These are phyloP conservation scores for Anabas testudineus DNA, from an alignment of 2,797 vertebrate species.

Conservation along the genomic window DNA sequence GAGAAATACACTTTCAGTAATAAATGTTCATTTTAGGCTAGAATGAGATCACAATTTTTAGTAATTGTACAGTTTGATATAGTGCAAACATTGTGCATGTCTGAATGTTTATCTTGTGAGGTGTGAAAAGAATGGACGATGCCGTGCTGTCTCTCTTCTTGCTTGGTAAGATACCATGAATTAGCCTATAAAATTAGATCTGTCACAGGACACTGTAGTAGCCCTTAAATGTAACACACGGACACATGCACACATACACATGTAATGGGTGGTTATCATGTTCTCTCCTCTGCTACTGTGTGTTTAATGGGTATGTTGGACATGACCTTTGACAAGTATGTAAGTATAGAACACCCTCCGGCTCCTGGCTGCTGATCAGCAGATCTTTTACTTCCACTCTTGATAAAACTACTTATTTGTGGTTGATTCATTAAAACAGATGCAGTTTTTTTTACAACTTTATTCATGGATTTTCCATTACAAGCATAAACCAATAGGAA, in stretches of 20 bases:
- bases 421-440: background rate
- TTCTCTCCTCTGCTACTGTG: constrained; percentile 39
- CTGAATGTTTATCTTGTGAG: background rate
- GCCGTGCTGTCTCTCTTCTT: constrained; percentile 15
- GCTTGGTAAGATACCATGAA: constrained; percentile 30
- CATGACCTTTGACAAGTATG: constrained; percentile 58
- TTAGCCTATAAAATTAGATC: constrained; percentile 44
- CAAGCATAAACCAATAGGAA: too few species aligned
- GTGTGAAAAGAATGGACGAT: constrained; percentile 28
- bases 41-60: background rate
- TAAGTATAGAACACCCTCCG: constrained; percentile 45
- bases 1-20: too few species aligned
- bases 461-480: too few species aligned
- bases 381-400: constrained; percentile 30
- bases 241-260: constrained; percentile 26
- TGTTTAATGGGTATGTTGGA: constrained; percentile 66
- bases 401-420: constrained; percentile 14
- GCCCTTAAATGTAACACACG: constrained; percentile 47
- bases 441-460: too few species aligned
- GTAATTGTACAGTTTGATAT: background rate
- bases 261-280: constrained; percentile 30
- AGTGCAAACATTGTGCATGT: constrained; percentile 1
- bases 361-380: constrained; percentile 27
- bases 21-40: background rate
- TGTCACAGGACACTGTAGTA: constrained; percentile 23